Evolutionary conservation across 1,140 invertebrate species (phyloP).

Genomic region (Drosophila sproati): DNA sequence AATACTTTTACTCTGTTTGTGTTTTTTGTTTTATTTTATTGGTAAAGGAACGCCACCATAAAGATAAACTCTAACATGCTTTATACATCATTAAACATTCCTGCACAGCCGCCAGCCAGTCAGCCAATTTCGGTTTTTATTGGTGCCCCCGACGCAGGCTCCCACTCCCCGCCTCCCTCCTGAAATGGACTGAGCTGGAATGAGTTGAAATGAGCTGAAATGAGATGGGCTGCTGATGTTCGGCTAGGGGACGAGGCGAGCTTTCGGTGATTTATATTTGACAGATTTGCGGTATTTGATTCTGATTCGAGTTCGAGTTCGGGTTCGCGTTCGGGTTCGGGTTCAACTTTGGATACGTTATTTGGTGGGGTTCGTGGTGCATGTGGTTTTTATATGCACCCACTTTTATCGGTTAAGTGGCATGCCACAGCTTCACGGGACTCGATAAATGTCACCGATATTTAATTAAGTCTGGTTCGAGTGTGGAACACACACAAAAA

Average conservation of each 20-base stretch:
- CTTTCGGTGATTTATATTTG: slow-evolving; percentile 79
- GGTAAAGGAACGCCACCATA: slow-evolving; percentile 72
- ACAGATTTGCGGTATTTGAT: slow-evolving; percentile 56
- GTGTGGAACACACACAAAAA: slow-evolving; percentile 30
- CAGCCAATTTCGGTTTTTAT: slow-evolving; percentile 59
- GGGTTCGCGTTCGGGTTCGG: slow-evolving; percentile 18
- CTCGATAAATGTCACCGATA: slow-evolving; percentile 82
- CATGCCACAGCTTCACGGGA: slow-evolving; percentile 78
- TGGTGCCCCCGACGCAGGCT: slow-evolving; percentile 42
- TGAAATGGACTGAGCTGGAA: not conserved
- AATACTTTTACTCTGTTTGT: slow-evolving; percentile 59
- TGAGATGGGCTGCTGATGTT: slow-evolving; percentile 27
- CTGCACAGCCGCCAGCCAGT: slow-evolving; percentile 67
- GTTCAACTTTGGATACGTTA: not conserved
- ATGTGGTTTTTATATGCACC: slow-evolving; percentile 39
- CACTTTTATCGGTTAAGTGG: slow-evolving; percentile 74
- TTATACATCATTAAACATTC: slow-evolving; percentile 84
- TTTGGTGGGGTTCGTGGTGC: slow-evolving; percentile 34
- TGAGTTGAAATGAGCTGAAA: slow-evolving; percentile 9
- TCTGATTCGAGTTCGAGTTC: slow-evolving; percentile 25
- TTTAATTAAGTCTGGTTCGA: slow-evolving; percentile 76
- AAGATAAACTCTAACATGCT: slow-evolving; percentile 84
- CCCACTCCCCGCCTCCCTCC: slow-evolving; percentile 8
- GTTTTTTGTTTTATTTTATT: slow-evolving; percentile 22
- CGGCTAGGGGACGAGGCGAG: slow-evolving; percentile 41